A percentile compares a stretch with the other conserved stretches of the same genome.
These are phyloP conservation scores for Drosophila equinoxialis DNA, from an alignment of 1,140 invertebrate genomes.

Conservation along the genomic window DNA sequence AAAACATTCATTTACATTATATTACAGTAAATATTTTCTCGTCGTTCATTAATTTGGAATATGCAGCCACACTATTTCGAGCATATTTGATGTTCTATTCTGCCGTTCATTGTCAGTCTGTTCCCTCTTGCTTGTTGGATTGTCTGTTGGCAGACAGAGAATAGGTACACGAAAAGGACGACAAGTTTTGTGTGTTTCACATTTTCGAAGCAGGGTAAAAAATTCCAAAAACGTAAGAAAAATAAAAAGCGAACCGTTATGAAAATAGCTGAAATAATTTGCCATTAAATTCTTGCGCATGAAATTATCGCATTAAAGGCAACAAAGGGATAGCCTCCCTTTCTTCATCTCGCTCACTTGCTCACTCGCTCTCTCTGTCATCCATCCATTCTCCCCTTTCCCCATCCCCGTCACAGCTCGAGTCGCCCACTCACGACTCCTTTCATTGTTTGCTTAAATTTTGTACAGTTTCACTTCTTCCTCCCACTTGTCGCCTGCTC, in stretches of 20 bases:
- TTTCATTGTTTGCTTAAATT: constrained; percentile 77
- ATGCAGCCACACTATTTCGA: constrained; percentile 15
- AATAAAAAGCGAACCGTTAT: constrained; percentile 64
- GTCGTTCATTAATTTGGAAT: constrained; percentile 5
- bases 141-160: background rate
- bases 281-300: constrained; percentile 73
- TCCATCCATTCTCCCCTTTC: background rate
- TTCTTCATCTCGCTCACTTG: too few relatives aligned
- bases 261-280: constrained; percentile 76
- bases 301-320: constrained; percentile 74
- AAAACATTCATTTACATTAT: background rate
- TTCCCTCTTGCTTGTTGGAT: background rate
- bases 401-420: background rate
- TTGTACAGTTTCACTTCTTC: constrained; percentile 63
- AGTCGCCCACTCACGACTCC: constrained; percentile 17
- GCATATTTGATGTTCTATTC: background rate
- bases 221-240: constrained; percentile 13
- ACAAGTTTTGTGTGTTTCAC: constrained; percentile 43
- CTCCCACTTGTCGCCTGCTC: constrained; percentile 2
- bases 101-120: background rate
- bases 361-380: constrained; percentile 17
- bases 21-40: background rate
- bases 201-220: constrained; percentile 10
- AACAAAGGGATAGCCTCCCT: constrained; percentile 51
- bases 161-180: constrained; percentile 19